A percentile compares a stretch with the other conserved stretches of the same genome.
phyloP scores from a whole-genome alignment of 2,797 vertebrate species.

The Aphelocoma californica region DNA sequence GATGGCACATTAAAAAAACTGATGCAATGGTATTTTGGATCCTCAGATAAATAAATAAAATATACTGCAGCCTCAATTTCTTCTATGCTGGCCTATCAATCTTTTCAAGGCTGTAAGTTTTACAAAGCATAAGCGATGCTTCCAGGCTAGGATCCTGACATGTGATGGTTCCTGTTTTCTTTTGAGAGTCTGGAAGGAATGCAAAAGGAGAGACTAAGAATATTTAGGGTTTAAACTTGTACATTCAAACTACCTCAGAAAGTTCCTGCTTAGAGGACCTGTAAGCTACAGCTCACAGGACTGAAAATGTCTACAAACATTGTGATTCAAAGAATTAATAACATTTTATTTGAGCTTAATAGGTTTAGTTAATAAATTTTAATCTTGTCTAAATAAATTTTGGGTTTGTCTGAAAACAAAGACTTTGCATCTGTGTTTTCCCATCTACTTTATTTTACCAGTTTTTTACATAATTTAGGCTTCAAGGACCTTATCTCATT shows the following conservation, averaged over 20 bases:
- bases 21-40: not conserved
- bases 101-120: not conserved
- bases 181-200: not conserved
- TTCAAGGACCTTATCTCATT: not conserved
- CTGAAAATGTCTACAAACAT: not conserved
- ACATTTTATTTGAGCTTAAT: slow-evolving; percentile 22
- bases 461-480: not conserved
- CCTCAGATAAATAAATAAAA: slow-evolving; percentile 6
- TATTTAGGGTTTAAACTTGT: not conserved
- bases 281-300: not conserved
- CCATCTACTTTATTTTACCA: not conserved
- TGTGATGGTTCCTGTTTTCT: not conserved
- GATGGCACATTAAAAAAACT: not conserved
- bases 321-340: not conserved
- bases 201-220: not conserved
- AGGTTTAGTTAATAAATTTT: slow-evolving; percentile 27
- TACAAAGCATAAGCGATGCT: not conserved
- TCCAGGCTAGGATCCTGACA: not conserved
- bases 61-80: not conserved
- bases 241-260: not conserved
- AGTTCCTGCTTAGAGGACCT: not conserved
- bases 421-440: not conserved
- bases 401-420: slow-evolving; percentile 2
- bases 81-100: not conserved
- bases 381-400: not conserved